These are phyloP conservation scores for Gortyna flavago DNA, from an alignment of 2,888 invertebrate species.

Conservation along the genomic window DNA sequence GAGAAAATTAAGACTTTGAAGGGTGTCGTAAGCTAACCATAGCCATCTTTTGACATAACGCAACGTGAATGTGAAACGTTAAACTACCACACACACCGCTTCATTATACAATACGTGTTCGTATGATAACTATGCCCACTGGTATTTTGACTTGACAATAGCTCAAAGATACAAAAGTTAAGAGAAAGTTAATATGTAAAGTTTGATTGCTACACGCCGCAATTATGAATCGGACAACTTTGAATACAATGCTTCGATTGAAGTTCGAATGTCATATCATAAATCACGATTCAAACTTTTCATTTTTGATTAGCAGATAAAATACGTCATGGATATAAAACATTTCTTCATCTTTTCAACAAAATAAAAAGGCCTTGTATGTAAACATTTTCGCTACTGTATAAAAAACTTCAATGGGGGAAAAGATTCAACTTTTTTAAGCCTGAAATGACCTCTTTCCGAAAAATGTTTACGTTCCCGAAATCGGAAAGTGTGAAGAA, in stretches of 20 bases:
- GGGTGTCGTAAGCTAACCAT: background rate
- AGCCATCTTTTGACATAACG: background rate
- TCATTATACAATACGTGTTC: conserved; percentile 12
- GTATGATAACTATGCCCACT: conserved; percentile 34
- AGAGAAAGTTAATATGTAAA: conserved; percentile 60
- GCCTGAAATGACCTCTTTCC: conserved; percentile 38
- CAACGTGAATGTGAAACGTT: conserved; percentile 20
- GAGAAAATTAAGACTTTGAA: background rate
- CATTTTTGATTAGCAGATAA: conserved; percentile 30
- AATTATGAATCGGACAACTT: conserved; percentile 32
- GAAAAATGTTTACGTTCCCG: conserved; percentile 49
- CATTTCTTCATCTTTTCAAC: conserved; percentile 11
- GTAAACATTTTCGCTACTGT: conserved; percentile 40
- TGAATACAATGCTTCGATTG: conserved; percentile 39
- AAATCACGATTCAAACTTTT: conserved; percentile 26
- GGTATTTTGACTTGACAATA: conserved; percentile 50
- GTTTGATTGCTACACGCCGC: conserved; percentile 44
- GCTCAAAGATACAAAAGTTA: conserved; percentile 52
- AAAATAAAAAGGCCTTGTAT: conserved; percentile 18
- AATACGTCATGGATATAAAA: conserved; percentile 19
- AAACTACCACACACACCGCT: conserved; percentile 21
- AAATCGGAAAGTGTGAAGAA: conserved; percentile 57
- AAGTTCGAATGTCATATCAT: conserved; percentile 41
- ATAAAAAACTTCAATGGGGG: conserved; percentile 27
- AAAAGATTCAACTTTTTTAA: conserved; percentile 43